Percentiles rank a stretch among this genome's conserved stretches.
These are phyloP conservation scores for Moxostoma hubbsi DNA, from an alignment of 2,797 vertebrate species.

Conservation along the genomic window DNA sequence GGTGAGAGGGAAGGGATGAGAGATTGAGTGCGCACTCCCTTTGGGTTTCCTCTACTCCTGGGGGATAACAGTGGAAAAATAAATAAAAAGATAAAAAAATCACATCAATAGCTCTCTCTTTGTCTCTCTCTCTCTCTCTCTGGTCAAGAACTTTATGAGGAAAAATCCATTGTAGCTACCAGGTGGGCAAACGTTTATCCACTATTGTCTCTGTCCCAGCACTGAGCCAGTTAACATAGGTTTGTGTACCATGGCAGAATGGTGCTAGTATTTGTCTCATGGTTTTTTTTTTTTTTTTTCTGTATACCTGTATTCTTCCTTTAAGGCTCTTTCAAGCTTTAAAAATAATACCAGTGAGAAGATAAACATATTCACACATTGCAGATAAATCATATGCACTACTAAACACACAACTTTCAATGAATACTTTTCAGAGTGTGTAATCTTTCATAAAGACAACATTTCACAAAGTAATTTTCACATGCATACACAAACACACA, in stretches of 20 bases:
- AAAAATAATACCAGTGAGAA: not conserved
- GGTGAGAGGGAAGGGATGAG: not conserved
- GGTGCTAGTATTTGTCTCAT: not conserved
- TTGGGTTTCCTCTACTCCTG: slow-evolving; percentile 41
- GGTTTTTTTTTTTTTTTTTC: not conserved
- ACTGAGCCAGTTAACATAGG: not conserved
- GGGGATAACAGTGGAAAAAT: slow-evolving; percentile 33
- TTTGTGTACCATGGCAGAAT: slow-evolving; percentile 5
- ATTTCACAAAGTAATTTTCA: slow-evolving; percentile 5
- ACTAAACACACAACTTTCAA: slow-evolving; percentile 26
- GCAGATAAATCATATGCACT: slow-evolving; percentile 33
- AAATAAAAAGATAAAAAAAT: too few relatives aligned
- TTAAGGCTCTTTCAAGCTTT: slow-evolving; percentile 32
- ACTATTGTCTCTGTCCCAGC: too few relatives aligned
- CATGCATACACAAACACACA: slow-evolving; percentile 7
- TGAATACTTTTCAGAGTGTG: slow-evolving; percentile 7
- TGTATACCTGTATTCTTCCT: not conserved
- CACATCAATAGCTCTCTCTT: too few relatives aligned
- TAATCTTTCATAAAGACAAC: slow-evolving; percentile 32
- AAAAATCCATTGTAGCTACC: too few relatives aligned
- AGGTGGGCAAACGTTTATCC: too few relatives aligned
- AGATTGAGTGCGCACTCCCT: slow-evolving; percentile 31
- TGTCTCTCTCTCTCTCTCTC: too few relatives aligned
- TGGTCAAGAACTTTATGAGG: too few relatives aligned
- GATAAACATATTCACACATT: slow-evolving; percentile 33